A percentile compares a stretch with the other conserved stretches of the same genome.
These are phyloP conservation scores for Eupeodes corollae DNA, from an alignment of 1,140 invertebrate genomes.

Conservation along the genomic window DNA sequence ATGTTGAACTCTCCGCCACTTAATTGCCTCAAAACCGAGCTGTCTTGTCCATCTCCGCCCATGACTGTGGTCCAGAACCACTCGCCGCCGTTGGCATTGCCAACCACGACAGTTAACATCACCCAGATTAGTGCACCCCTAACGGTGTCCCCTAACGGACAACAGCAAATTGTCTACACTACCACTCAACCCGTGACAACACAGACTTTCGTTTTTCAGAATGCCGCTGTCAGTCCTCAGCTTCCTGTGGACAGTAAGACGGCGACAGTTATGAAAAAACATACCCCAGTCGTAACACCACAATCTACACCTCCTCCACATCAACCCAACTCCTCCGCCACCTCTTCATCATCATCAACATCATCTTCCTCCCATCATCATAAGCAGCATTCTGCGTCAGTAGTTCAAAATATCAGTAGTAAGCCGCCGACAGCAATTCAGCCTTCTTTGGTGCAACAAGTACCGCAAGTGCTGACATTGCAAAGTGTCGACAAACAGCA, in stretches of 20 bases:
- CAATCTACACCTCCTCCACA: not conserved
- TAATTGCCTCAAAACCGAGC: not conserved
- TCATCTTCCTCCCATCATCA: not conserved
- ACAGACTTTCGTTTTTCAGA: not conserved
- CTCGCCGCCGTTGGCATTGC: conserved; percentile 13
- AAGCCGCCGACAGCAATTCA: not conserved
- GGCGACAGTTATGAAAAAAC: no score
- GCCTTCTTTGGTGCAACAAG: conserved; percentile 4
- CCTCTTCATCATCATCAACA: not conserved
- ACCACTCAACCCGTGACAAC: not conserved
- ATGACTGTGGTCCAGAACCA: conserved; percentile 2
- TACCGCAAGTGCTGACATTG: conserved; percentile 9
- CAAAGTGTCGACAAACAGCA: conserved; percentile 11
- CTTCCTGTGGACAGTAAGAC: no score
- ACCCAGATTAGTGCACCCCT: conserved; percentile 7
- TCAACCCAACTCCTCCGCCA: not conserved
- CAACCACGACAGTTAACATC: conserved; percentile 23
- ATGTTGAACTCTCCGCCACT: not conserved
- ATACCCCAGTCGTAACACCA: not conserved
- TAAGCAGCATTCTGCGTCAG: not conserved
- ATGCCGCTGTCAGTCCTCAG: not conserved
- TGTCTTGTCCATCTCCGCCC: not conserved
- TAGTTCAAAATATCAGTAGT: not conserved
- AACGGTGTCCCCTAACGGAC: not conserved
- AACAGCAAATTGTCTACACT: not conserved